Evolutionary conservation across 2,113 vertebrate genomes (phyloP).

Genomic region (Turnix velox): DNA sequence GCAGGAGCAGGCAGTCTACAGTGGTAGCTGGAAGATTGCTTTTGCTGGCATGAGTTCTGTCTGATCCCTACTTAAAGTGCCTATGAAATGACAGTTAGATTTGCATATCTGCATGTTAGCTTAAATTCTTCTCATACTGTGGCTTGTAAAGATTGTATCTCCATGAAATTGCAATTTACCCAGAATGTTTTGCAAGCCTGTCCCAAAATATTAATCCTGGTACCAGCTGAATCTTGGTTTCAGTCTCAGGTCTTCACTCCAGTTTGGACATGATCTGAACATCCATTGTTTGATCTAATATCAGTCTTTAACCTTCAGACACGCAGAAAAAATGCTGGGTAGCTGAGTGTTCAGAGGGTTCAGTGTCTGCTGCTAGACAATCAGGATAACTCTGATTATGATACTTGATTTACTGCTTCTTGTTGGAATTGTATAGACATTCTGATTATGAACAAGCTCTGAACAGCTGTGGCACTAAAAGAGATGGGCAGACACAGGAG

Average conservation of each 20-base stretch:
- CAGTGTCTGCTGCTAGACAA: not conserved
- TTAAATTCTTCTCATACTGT: not conserved
- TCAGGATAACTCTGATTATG: not conserved
- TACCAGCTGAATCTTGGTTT: not conserved
- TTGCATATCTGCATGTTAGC: not conserved
- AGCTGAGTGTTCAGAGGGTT: not conserved
- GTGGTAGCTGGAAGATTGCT: not conserved
- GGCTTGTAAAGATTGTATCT: not conserved
- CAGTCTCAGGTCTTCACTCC: not conserved
- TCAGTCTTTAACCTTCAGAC: not conserved
- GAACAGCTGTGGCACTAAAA: conserved; percentile 45
- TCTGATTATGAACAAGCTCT: conserved; percentile 30
- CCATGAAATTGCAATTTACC: not conserved
- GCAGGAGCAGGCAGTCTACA: not conserved
- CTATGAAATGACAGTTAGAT: not conserved
- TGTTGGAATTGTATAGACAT: not conserved
- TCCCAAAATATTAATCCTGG: not conserved
- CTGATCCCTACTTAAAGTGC: not conserved
- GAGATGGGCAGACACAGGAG: conserved; percentile 42
- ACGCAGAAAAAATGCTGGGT: not conserved
- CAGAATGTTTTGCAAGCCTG: not conserved
- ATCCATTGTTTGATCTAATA: not conserved
- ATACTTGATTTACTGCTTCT: conserved; percentile 45
- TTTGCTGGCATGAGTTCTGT: not conserved
- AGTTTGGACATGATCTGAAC: not conserved